phyloP scores from a whole-genome alignment of 2,113 vertebrate species.

The Sylvilagus bachmani region DNA sequence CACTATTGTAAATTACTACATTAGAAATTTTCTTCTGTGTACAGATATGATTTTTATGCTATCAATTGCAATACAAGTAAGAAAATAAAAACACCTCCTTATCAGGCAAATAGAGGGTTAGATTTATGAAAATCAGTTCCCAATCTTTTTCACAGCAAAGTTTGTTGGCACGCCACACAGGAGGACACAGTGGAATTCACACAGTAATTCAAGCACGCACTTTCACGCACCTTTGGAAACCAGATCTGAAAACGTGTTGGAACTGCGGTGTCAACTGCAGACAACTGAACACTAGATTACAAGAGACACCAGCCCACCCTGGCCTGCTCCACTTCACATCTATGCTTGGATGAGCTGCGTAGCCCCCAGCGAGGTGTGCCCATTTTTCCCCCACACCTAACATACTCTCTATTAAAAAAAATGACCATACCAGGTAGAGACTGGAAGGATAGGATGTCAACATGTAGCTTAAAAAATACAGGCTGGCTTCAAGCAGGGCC shows the following conservation, averaged over 20 bases:
- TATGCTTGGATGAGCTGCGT: constrained; percentile 60
- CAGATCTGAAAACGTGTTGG: constrained; percentile 75
- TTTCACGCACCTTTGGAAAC: constrained; percentile 79
- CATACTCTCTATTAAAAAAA: constrained; percentile 51
- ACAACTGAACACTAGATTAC: constrained; percentile 76
- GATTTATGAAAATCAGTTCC: constrained; percentile 77
- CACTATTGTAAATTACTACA: background rate
- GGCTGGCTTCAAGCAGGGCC: constrained; percentile 69
- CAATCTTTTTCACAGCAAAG: constrained; percentile 65
- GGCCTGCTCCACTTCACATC: constrained; percentile 2
- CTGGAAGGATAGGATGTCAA: constrained; percentile 55
- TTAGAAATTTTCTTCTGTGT: constrained; percentile 40
- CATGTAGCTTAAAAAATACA: constrained; percentile 2
- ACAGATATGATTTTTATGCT: background rate
- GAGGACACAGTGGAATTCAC: constrained; percentile 47
- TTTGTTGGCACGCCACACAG: constrained; percentile 60
- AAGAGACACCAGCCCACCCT: constrained; percentile 47
- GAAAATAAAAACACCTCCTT: constrained; percentile 17
- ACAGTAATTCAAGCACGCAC: background rate
- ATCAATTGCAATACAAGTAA: constrained; percentile 66
- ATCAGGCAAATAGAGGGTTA: constrained; percentile 64
- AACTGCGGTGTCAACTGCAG: constrained; percentile 74
- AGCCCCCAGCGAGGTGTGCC: constrained; percentile 20
- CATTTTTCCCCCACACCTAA: constrained; percentile 7
- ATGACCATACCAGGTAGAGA: constrained; percentile 31